Base-by-base conservation (phyloP, 2,888 invertebrate species). In the Caenorhabditis sinica region DNA sequence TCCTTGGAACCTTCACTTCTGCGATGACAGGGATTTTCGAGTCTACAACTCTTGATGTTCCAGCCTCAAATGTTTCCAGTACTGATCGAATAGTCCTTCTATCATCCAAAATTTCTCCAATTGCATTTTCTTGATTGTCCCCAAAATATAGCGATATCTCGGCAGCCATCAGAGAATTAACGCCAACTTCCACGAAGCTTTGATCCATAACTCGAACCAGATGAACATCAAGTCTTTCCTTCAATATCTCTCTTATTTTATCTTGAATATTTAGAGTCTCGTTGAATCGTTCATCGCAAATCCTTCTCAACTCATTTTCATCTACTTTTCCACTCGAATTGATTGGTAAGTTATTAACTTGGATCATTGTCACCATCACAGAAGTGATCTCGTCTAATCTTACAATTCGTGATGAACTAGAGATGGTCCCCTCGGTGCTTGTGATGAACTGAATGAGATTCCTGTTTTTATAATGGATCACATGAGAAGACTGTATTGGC, bases 281-380 rank as follows among this genome's bases (percentile, higher is more conserved):
- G 15, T 23, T 40, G 23, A 49, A 36, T 6, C 20, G 9, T 30
- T 56, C 30, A 4, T 45, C 20, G 9, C 13, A 61, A 17, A 60
- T 49, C 40, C 45, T 63, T 23, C 17, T 17, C 61, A 83, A 58
- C 40, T 33, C 63, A 3, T 63, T 69, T 25, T 79, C 74, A 30
- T 73, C 83, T 2, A 83, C 60, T 74, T 83, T 83, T 36, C 83
- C 83, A 51, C 74, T 83, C 11, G 49, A 36, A 49, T 79, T 83
- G 9, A 83, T 68, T 9, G 76, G 73, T 13, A 83, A 17, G 8
- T 25, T 30, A 11, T 61, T 25, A 17, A 74, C 23, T 28, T 61
- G 63, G 56, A 58, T 51, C 25, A 51, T 53, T 17, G 61, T 69
- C 20, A 65, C 23, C 11, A 56, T 28, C 15, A 79, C 36, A 1